Conservation (phyloP, 2,797 vertebrate genomes). For the Amniataba percoides region DNA sequence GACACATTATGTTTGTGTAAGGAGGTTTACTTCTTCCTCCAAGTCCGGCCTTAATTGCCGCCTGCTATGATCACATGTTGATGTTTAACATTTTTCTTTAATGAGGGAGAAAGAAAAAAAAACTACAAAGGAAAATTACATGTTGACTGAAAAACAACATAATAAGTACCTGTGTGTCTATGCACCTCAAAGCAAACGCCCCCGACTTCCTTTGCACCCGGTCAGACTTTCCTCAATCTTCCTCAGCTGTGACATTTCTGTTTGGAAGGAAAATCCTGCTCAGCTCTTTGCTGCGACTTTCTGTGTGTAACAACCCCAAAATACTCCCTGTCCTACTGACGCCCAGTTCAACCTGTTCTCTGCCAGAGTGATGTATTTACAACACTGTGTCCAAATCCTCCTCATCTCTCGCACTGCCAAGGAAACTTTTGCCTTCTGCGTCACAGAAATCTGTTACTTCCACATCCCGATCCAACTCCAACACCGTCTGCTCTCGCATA, state of each 20-base stretch:
- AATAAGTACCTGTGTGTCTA: constrained; percentile 1
- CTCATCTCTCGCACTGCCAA: constrained; percentile 44
- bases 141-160: constrained; percentile 9
- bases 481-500: constrained; percentile 40
- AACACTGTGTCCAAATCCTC: constrained; percentile 42
- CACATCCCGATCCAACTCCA: constrained; percentile 57
- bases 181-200: constrained; percentile 21
- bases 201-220: background rate
- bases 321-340: constrained; percentile 66
- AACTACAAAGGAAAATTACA: constrained; percentile 7
- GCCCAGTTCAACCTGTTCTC: constrained; percentile 50
- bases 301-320: constrained; percentile 39
- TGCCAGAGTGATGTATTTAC: constrained; percentile 46
- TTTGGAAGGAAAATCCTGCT: constrained; percentile 62
- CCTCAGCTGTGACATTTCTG: constrained; percentile 34
- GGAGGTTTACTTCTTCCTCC: background rate
- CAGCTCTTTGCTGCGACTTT: constrained; percentile 61
- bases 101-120: constrained; percentile 26
- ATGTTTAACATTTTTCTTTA: constrained; percentile 14
- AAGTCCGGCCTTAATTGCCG: background rate
- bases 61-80: background rate
- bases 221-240: constrained; percentile 40
- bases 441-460: constrained; percentile 68
- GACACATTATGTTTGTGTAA: background rate
- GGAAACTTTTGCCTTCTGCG: constrained; percentile 62